These are phyloP conservation scores for Cistogaster globosa DNA, from an alignment of 2,888 invertebrate genomes.

Conservation along the genomic window DNA sequence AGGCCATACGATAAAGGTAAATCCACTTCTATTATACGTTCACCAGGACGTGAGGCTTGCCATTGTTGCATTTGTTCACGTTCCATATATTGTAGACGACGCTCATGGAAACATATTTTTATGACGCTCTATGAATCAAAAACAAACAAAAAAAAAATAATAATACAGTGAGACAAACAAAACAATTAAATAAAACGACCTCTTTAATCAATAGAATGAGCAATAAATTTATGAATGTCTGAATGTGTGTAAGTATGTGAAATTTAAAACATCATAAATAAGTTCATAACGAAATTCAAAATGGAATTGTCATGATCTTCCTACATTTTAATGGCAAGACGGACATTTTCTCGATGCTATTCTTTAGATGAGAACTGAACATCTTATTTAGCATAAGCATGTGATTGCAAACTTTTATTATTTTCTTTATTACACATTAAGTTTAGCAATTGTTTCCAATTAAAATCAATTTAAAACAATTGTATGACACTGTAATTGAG, in stretches of 20 bases:
- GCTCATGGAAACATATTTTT: constrained; percentile 97
- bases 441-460: constrained; percentile 75
- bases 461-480: constrained; percentile 79
- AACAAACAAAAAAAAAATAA: constrained; percentile 32
- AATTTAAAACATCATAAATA: not conserved
- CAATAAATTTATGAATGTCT: constrained; percentile 2
- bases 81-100: constrained; percentile 97
- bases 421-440: constrained; percentile 48
- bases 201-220: constrained; percentile 61
- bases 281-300: constrained; percentile 41
- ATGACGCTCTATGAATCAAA: constrained; percentile 87
- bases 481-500: constrained; percentile 45
- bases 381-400: constrained; percentile 20
- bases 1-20: constrained; percentile 97
- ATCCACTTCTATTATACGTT: constrained; percentile 96
- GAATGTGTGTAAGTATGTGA: not conserved
- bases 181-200: constrained; percentile 69
- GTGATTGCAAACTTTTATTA: constrained; percentile 33
- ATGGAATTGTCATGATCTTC: constrained; percentile 5
- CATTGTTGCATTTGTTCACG: constrained; percentile 96
- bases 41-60: constrained; percentile 94
- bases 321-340: constrained; percentile 29
- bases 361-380: constrained; percentile 33
- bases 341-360: constrained; percentile 8
- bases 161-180: constrained; percentile 56